Percentiles rank a stretch among this genome's conserved stretches.
These are phyloP conservation scores for Therioaphis trifolii DNA, from an alignment of 2,888 invertebrate genomes.

Conservation along the genomic window DNA sequence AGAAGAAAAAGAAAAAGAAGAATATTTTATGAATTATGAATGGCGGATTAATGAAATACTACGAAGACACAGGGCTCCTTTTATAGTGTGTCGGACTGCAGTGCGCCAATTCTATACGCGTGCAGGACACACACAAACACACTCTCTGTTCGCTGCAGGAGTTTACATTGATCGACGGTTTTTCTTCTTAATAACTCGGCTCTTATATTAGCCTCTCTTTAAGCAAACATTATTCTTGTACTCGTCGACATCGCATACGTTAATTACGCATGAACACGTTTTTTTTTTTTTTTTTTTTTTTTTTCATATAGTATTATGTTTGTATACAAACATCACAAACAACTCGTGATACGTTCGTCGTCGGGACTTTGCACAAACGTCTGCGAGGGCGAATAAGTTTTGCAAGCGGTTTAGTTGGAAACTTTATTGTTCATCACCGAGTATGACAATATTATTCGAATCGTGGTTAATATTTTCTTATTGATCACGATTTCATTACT, in stretches of 20 bases:
- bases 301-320: no score
- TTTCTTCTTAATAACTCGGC: background rate
- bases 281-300: no score
- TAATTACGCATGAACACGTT: background rate
- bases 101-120: background rate
- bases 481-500: no score
- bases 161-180: background rate
- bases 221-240: background rate
- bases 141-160: background rate
- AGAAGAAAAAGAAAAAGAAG: no score
- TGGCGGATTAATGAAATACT: slow-evolving; percentile 3
- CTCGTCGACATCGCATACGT: background rate
- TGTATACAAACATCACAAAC: no score
- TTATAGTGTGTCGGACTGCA: background rate
- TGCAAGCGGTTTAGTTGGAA: no score
- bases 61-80: background rate
- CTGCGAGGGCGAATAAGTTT: no score
- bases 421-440: no score
- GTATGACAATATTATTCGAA: no score
- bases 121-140: background rate
- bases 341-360: no score
- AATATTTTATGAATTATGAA: background rate
- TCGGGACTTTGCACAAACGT: no score
- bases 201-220: background rate
- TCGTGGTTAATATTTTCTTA: no score